Percentiles rank a stretch among this genome's conserved stretches.
Conservation (phyloP, 2,113 vertebrate species). For the Glaucidium brasilianum region DNA sequence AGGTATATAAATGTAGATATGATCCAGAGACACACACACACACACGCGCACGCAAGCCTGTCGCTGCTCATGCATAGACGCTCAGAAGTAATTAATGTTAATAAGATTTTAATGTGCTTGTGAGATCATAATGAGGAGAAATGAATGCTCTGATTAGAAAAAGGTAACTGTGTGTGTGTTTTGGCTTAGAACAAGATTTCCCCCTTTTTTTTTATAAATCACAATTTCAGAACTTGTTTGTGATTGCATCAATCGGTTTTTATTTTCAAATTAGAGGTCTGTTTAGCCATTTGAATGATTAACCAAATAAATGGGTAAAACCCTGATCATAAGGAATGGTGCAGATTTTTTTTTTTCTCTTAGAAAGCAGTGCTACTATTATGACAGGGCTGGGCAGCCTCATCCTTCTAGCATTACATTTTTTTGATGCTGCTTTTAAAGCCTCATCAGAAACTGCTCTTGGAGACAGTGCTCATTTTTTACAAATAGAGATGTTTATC, state of each 20-base stretch:
- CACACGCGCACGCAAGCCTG: constrained; percentile 62
- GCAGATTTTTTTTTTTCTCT: constrained; percentile 51
- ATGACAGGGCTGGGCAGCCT: constrained; percentile 54
- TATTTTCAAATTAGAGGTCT: constrained; percentile 85
- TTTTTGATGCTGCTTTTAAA: constrained; percentile 63
- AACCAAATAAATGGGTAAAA: constrained; percentile 77
- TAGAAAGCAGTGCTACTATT: constrained; percentile 60
- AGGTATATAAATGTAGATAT: constrained; percentile 86
- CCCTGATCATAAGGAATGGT: constrained; percentile 74
- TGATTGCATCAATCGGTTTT: constrained; percentile 82
- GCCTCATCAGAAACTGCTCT: constrained; percentile 47
- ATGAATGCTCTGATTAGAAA: constrained; percentile 89
- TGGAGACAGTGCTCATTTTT: constrained; percentile 58
- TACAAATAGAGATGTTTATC: constrained; percentile 61
- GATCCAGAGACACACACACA: constrained; percentile 76
- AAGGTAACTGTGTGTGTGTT: constrained; percentile 85
- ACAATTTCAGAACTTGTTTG: constrained; percentile 85
- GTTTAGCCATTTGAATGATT: constrained; percentile 84
- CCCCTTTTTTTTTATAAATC: constrained; percentile 83
- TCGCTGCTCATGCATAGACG: constrained; percentile 83
- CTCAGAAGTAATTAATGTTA: constrained; percentile 89
- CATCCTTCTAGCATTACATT: constrained; percentile 47
- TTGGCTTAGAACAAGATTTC: constrained; percentile 85
- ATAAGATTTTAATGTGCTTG: constrained; percentile 89
- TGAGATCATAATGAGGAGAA: constrained; percentile 89